Conservation (phyloP, 2,797 vertebrate genomes). For the Apodemus agrarius region DNA sequence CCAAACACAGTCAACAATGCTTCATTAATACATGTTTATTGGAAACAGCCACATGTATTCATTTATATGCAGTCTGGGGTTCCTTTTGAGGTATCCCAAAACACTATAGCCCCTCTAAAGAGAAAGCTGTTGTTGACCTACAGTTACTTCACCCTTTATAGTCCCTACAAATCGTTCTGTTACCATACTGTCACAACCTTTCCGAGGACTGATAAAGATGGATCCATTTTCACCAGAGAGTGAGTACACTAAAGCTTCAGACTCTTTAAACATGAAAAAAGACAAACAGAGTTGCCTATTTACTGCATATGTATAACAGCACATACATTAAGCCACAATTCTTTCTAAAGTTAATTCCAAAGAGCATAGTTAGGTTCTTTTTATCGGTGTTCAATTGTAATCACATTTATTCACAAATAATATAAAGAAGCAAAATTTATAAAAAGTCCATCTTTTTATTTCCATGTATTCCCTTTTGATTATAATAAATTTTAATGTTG, state of each 20-base stretch:
- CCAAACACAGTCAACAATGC: not conserved
- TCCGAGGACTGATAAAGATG: not conserved
- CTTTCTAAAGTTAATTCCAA: constrained; percentile 9
- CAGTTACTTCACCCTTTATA: not conserved
- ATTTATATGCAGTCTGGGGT: not conserved
- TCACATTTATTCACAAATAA: not conserved
- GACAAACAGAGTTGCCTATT: not conserved
- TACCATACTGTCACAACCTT: not conserved
- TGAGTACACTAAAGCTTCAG: not conserved
- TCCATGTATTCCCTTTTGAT: not conserved
- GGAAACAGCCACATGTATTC: not conserved
- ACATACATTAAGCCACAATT: not conserved
- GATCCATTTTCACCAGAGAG: not conserved
- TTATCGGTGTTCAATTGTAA: constrained; percentile 19
- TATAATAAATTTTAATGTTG: not conserved
- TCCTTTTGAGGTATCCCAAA: not conserved
- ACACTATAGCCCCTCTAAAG: not conserved
- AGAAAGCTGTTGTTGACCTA: not conserved
- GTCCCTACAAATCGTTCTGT: not conserved
- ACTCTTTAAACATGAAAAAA: not conserved
- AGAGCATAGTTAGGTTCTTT: constrained; percentile 24
- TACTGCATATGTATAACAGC: not conserved
- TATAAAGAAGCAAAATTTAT: constrained; percentile 47
- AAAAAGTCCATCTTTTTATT: constrained; percentile 31
- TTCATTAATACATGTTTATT: constrained; percentile 17